Base-by-base conservation (phyloP, 2,888 invertebrate species). In the Tenthredo amoena region DNA sequence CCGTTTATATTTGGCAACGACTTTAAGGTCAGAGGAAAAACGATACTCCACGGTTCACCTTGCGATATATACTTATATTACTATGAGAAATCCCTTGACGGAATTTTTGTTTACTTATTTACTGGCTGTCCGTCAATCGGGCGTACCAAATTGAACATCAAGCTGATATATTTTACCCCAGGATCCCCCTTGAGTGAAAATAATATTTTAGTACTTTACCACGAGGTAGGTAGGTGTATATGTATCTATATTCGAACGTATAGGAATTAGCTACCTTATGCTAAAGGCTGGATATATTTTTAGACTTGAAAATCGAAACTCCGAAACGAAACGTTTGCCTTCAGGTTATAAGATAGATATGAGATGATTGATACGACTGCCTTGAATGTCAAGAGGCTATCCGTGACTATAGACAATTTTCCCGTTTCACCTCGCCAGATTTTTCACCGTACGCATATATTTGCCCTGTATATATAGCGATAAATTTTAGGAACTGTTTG, bases 321-420 rank as follows among this genome's bases (percentile, higher is more conserved):
- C 15, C 43, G 72, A 55, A 55, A 55, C 62, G 12, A 62, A 74
- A 43, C 21, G 74, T 74, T 74, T 26, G 43, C 74, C 15, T 43
- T 26, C 10, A 12, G 74, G 74, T 26, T 31, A 12, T 43, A 12
- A 26, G 74, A 18, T 43, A 18, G 74, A 74, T 74, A 40, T 74
- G 26, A 40, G 26, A 74, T 43, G 74, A 74, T 74, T 43, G 40
- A 74, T 74, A 40, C 26, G 43, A 40, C 74, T 74, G 10, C 43
- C 74, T 74, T 31, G 12, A 74, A 74, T 74, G n/a, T 74, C 43
- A 74, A 74, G 26, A 26, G 43, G 5, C 74, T 74, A 40, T 74
- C 47, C 74, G 74, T 74, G 43, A 26, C 43, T 74, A 47, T 74
- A 40, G 74, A 74, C 47, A 10, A 74, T 74, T 43, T 43, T 74